phyloP scores from a whole-genome alignment of 2,113 vertebrate genomes.

The Ondatra zibethicus region DNA sequence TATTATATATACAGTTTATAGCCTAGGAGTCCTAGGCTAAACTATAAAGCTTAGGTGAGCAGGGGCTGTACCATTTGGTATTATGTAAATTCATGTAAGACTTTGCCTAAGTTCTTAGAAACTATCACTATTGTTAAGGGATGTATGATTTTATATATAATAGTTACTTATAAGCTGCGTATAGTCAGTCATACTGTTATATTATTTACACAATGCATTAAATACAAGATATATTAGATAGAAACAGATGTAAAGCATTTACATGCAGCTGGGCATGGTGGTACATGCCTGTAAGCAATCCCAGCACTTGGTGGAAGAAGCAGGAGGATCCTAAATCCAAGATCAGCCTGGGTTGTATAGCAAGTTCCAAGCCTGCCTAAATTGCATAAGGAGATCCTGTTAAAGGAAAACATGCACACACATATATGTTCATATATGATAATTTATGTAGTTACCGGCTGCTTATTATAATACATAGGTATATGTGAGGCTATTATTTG shows the following conservation, averaged over 20 bases:
- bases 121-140: background rate
- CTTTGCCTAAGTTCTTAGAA: background rate
- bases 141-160: background rate
- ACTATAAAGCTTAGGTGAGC: background rate
- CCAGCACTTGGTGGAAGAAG: background rate
- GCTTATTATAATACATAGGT: slow-evolving; percentile 25
- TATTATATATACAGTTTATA: background rate
- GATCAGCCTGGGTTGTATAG: background rate
- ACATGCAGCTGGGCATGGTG: background rate
- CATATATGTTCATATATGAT: background rate
- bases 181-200: background rate
- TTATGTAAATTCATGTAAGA: background rate
- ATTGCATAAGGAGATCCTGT: background rate
- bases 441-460: background rate
- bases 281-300: background rate
- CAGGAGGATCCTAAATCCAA: background rate
- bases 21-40: background rate
- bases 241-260: background rate
- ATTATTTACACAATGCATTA: background rate
- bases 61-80: background rate
- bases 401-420: too few species aligned
- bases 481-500: background rate
- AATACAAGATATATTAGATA: background rate
- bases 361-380: background rate
- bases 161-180: background rate